Evolutionary conservation across 2,113 vertebrate species (phyloP).

Genomic region (Daphoenositta chrysoptera): DNA sequence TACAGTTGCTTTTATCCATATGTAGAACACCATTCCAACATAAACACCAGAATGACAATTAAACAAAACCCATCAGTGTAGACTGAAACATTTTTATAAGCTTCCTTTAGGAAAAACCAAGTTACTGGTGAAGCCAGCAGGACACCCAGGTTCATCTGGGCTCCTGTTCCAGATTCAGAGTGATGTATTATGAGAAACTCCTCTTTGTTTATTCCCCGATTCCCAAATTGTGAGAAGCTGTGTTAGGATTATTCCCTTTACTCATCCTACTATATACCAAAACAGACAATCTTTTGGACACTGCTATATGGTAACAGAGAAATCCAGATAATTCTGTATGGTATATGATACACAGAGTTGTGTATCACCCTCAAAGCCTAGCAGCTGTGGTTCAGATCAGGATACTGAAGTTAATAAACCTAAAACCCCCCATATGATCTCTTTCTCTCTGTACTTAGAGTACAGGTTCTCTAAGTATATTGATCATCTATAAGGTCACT

Average conservation of each 20-base stretch:
- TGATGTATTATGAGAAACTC: not conserved
- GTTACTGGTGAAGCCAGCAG: not conserved
- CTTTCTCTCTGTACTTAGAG: not conserved
- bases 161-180: not conserved
- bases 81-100: not conserved
- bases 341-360: not conserved
- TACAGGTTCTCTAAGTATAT: not conserved
- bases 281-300: not conserved
- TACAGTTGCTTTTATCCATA: not conserved
- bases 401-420: not conserved
- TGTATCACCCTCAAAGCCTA: not conserved
- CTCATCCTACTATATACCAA: not conserved
- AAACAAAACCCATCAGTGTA: not conserved
- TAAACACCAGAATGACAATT: not conserved
- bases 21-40: not conserved
- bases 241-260: not conserved
- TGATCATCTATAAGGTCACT: not conserved
- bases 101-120: not conserved
- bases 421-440: accelerated
- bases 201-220: not conserved
- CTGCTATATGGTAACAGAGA: not conserved
- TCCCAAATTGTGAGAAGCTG: not conserved
- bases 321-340: not conserved
- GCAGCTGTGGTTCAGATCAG: not conserved
- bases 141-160: not conserved